Evolutionary conservation across 2,888 invertebrate species (phyloP).

Genomic region (Entomobrya multifasciata): DNA sequence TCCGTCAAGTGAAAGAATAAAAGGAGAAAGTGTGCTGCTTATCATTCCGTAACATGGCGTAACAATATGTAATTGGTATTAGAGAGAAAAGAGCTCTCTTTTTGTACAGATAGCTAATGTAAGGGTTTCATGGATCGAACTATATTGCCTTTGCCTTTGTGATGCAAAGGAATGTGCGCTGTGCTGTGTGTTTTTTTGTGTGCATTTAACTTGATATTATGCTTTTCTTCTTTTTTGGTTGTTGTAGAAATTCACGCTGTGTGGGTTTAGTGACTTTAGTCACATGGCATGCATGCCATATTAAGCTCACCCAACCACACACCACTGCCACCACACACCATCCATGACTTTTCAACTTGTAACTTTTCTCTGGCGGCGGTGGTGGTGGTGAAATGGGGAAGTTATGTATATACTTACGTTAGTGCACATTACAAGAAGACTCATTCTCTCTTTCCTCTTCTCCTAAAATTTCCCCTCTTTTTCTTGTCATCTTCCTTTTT

Average conservation of each 20-base stretch:
- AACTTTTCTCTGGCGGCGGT: conserved; percentile 50
- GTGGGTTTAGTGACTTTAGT: conserved; percentile 22
- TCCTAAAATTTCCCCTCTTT: conserved; percentile 13
- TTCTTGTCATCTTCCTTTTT: conserved; percentile 16
- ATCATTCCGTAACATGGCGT: conserved; percentile 13
- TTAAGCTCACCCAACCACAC: conserved; percentile 57
- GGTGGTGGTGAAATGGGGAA: conserved; percentile 39
- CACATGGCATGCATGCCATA: conserved; percentile 68
- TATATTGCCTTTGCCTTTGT: no score
- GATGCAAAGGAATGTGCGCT: no score
- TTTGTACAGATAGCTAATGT: background rate
- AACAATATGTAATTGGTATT: conserved; percentile 23
- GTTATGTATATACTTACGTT: conserved; percentile 10
- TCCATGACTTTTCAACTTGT: conserved; percentile 66
- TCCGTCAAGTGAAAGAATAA: no score
- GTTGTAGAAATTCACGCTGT: background rate
- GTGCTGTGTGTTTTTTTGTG: no score
- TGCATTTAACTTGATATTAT: conserved; percentile 4
- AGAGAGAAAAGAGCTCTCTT: background rate
- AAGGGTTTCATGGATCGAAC: background rate
- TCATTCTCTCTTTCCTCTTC: conserved; percentile 13
- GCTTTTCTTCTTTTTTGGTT: background rate
- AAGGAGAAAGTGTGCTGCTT: background rate
- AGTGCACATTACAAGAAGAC: conserved; percentile 43
- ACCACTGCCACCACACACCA: conserved; percentile 47